Evolutionary conservation across 2,113 vertebrate species (phyloP).

Genomic region (Nothocercus julius): DNA sequence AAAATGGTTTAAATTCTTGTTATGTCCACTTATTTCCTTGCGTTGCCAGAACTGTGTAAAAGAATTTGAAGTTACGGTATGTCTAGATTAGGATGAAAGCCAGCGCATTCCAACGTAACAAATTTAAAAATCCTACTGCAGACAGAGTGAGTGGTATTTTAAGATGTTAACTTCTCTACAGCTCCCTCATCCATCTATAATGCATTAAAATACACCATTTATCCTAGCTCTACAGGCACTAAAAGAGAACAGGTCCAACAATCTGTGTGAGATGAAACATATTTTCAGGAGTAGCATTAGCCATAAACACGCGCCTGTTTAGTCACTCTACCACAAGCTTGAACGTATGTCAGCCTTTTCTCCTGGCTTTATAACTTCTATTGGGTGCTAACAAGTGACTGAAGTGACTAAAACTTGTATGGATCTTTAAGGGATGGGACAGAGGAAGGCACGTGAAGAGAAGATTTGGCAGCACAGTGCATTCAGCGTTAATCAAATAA

Average conservation of each 20-base stretch:
- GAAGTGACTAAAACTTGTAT: background rate
- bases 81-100: background rate
- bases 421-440: background rate
- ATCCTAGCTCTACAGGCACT: background rate
- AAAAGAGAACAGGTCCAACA: background rate
- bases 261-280: background rate
- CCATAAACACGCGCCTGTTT: background rate
- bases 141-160: background rate
- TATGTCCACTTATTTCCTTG: background rate
- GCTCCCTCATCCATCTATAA: background rate
- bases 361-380: background rate
- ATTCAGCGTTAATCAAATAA: background rate
- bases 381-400: background rate
- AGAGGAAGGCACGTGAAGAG: rapidly evolving
- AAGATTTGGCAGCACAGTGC: background rate
- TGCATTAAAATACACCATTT: background rate
- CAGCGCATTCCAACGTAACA: background rate
- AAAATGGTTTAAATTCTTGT: background rate
- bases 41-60: background rate
- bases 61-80: background rate
- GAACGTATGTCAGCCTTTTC: background rate
- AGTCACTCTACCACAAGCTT: background rate
- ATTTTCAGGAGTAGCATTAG: background rate
- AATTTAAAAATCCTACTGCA: background rate
- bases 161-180: background rate